These are phyloP conservation scores for Drosophila percnosoma DNA, from an alignment of 2,888 invertebrate genomes.

Conservation along the genomic window DNA sequence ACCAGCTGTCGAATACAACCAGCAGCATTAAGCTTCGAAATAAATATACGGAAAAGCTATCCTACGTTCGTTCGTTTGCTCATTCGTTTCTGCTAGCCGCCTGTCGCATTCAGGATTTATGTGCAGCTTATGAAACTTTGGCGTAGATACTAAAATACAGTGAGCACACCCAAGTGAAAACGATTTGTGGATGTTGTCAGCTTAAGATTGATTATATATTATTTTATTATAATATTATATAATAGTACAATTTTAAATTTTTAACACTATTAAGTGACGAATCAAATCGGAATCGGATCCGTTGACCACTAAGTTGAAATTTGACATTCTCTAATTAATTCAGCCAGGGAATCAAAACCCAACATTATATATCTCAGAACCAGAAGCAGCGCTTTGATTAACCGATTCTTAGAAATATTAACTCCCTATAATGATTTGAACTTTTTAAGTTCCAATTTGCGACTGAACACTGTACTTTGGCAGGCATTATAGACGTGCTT, in stretches of 20 bases:
- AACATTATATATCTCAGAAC: neutral
- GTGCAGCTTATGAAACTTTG: conserved; percentile 65
- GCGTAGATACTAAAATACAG: conserved; percentile 32
- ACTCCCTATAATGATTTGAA: neutral
- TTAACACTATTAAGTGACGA: neutral
- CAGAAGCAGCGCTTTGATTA: neutral
- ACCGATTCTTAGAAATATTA: neutral
- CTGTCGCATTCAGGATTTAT: conserved; percentile 50
- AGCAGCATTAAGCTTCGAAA: conserved; percentile 40
- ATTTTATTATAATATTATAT: neutral
- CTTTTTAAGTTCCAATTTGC: neutral
- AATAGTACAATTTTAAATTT: neutral
- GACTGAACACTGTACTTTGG: conserved; percentile 1
- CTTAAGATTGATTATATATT: neutral
- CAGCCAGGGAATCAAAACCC: neutral
- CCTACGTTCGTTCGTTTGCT: neutral
- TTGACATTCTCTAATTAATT: neutral
- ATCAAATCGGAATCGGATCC: neutral
- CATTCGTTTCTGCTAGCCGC: conserved; percentile 9
- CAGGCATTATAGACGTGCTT: conserved; percentile 33
- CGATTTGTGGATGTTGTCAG: neutral
- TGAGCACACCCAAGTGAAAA: neutral
- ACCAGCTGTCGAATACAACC: conserved; percentile 50
- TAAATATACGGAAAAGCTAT: conserved; percentile 25
- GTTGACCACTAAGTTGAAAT: neutral